These are phyloP conservation scores for Vireo griseus DNA, from an alignment of 2,797 vertebrate genomes.

Conservation along the genomic window DNA sequence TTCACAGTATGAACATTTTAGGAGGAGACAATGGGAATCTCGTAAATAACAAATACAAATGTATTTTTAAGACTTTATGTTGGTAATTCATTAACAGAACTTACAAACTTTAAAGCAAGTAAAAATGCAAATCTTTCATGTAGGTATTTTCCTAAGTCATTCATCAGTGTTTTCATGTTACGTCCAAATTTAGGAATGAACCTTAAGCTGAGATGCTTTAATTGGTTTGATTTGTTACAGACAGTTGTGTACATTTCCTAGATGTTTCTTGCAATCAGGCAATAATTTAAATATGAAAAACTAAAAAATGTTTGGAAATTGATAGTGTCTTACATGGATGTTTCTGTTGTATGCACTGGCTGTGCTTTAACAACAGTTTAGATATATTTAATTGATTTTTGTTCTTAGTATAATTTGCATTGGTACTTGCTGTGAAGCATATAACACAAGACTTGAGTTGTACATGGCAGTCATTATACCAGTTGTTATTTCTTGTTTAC, in stretches of 20 bases:
- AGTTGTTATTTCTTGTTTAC: not conserved
- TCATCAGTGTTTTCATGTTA: not conserved
- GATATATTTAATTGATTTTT: not conserved
- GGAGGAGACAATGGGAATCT: not conserved
- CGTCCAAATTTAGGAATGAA: not conserved
- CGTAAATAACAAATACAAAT: not conserved
- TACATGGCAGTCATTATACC: not conserved
- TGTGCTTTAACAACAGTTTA: not conserved
- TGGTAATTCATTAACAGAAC: not conserved
- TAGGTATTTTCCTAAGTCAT: not conserved
- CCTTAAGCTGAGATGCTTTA: not conserved
- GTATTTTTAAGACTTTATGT: not conserved
- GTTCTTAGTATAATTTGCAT: not conserved
- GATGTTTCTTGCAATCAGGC: not conserved
- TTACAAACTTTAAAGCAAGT: not conserved
- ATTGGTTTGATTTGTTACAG: not conserved
- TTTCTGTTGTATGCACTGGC: not conserved
- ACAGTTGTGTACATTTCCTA: not conserved
- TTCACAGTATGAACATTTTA: not conserved
- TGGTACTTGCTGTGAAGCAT: not conserved
- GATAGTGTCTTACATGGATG: not conserved
- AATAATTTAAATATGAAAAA: not conserved
- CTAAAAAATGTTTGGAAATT: fast-evolving
- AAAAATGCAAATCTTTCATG: not conserved
- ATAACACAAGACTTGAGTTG: not conserved